A percentile compares a stretch with the other conserved stretches of the same genome.
Conservation (phyloP, 2,888 invertebrate species). For the Cacoxenus indagator region DNA sequence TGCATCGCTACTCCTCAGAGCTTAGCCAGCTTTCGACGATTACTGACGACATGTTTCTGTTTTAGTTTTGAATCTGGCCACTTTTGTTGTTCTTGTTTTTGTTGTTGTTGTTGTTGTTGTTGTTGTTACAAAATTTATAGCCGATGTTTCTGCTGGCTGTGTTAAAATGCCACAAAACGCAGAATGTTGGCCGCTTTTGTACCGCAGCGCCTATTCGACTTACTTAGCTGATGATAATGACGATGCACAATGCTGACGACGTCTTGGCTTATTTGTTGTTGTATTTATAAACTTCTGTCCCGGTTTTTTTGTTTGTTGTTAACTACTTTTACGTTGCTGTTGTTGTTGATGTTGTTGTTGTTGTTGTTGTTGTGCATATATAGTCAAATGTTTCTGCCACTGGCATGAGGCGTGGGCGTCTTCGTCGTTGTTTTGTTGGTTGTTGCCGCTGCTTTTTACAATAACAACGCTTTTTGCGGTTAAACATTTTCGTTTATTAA, state of each 20-base stretch:
- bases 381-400: background rate
- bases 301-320: background rate
- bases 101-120: background rate
- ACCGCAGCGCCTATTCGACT: background rate
- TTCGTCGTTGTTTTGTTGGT: background rate
- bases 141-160: constrained; percentile 59
- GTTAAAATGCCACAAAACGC: constrained; percentile 3
- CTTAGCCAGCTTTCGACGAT: background rate
- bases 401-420: constrained; percentile 7
- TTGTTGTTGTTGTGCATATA: background rate
- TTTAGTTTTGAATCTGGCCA: background rate
- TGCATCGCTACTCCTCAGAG: no score
- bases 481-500: constrained; percentile 56
- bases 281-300: background rate
- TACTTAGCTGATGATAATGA: background rate
- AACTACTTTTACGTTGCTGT: background rate
- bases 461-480: constrained; percentile 28
- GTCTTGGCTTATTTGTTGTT: background rate
- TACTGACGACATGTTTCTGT: background rate
- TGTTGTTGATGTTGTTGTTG: background rate
- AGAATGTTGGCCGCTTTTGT: background rate
- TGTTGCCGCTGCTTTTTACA: background rate
- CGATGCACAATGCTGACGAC: background rate
- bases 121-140: constrained; percentile 56
- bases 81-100: background rate